Percentiles rank a stretch among this genome's conserved stretches.
Conservation (phyloP, 2,113 vertebrate species). For the Atherinomorus stipes region DNA sequence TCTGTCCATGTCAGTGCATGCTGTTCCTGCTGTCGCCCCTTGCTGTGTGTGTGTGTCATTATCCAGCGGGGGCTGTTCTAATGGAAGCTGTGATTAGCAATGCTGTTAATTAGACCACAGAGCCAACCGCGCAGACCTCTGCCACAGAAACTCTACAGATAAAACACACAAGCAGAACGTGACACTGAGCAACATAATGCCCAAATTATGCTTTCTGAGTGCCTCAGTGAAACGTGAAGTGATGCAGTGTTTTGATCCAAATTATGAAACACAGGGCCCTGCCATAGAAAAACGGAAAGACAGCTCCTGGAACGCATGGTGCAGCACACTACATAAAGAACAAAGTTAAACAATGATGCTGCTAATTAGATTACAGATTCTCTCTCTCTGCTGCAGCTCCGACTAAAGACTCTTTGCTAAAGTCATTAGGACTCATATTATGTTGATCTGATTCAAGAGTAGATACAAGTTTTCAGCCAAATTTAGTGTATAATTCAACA, state of each 20-base stretch:
- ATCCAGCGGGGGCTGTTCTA: constrained; percentile 80
- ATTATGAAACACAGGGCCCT: constrained; percentile 28
- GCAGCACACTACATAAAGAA: constrained; percentile 30
- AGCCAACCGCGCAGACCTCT: constrained; percentile 74
- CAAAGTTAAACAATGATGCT: constrained; percentile 55
- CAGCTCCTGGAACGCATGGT: constrained; percentile 36
- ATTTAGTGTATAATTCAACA: too few relatives aligned
- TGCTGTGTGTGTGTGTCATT: constrained; percentile 80
- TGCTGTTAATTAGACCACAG: constrained; percentile 84
- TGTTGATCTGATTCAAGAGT: not conserved
- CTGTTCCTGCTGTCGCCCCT: constrained; percentile 78
- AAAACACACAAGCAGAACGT: constrained; percentile 46
- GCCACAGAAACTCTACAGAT: constrained; percentile 67
- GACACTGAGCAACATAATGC: constrained; percentile 34
- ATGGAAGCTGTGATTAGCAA: constrained; percentile 84
- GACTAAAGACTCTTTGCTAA: constrained; percentile 35
- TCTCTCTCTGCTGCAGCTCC: constrained; percentile 31
- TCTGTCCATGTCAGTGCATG: constrained; percentile 77
- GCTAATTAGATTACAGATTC: constrained; percentile 64
- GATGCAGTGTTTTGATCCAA: constrained; percentile 31
- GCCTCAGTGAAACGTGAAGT: constrained; percentile 50
- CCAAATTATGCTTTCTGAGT: constrained; percentile 12
- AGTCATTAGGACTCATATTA: constrained; percentile 12
- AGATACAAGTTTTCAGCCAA: too few relatives aligned
- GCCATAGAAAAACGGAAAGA: not conserved